phyloP scores from a whole-genome alignment of 2,113 vertebrate genomes.

The Bagarius yarrelli region DNA sequence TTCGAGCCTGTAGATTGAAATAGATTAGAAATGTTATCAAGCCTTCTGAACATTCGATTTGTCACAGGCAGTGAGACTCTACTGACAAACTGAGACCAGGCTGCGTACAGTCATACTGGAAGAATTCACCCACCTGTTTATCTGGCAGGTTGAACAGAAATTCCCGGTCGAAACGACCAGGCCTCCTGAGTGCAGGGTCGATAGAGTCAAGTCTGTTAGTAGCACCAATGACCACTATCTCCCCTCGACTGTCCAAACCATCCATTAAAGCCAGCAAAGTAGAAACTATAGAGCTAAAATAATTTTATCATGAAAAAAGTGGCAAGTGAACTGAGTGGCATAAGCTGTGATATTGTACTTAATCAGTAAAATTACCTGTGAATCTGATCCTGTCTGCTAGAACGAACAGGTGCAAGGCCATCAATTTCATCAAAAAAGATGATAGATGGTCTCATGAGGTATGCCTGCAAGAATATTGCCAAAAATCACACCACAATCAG shows the following conservation, averaged over 20 bases:
- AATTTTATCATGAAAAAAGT: background rate
- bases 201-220: conserved; percentile 99
- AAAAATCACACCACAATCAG: background rate
- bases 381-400: conserved; percentile 98
- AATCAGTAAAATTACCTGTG: conserved; percentile 80
- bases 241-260: conserved; percentile 95
- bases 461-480: conserved; percentile 76
- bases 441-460: conserved; percentile 98
- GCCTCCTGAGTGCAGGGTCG: conserved; percentile 99
- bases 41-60: conserved; percentile 16
- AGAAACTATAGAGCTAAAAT: conserved; percentile 91
- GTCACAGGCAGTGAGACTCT: background rate
- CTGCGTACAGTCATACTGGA: background rate
- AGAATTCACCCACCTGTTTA: conserved; percentile 79
- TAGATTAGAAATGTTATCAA: conserved; percentile 8
- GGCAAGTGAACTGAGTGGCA: background rate
- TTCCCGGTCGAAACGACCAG: conserved; percentile 98
- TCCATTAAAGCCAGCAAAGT: conserved; percentile 98
- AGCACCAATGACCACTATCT: conserved; percentile 99
- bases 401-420: conserved; percentile 97
- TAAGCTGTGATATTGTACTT: background rate
- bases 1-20: conserved; percentile 81
- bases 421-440: conserved; percentile 99
- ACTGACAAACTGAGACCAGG: background rate
- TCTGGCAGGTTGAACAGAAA: conserved; percentile 98